Base-by-base conservation (phyloP, 2,888 invertebrate genomes). In the Heliconius erato region DNA sequence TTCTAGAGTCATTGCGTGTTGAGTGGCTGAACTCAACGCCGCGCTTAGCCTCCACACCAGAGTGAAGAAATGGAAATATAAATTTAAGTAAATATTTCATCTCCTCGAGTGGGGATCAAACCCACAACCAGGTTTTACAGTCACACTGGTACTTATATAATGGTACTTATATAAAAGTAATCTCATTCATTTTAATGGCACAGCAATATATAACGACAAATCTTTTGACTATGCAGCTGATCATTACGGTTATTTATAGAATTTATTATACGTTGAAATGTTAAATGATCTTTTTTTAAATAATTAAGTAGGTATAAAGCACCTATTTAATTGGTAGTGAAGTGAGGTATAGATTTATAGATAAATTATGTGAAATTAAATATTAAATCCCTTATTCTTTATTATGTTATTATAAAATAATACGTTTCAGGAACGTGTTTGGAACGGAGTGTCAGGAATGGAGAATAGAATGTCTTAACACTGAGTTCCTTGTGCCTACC, bases 211-310 rank as follows among this genome's bases (percentile, higher is more conserved):
- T 74, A 80, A 67, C 74, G 74, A 49, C 49, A 67, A 54, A 23
- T 54, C 44, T 80, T 80, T 80, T 74, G 49, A 49, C 65, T 67
- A 35, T 65, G 32, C 16, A 80, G 65, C 16, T 16, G 74, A 35
- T 74, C 74, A 44, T 74, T 67, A 80, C 67, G 35, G 35, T n/a
- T 76, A 63, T 76, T 76, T 76, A 76, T 76, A 35, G 74, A 80
- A 74, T 14, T 74, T 35, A 74, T 74, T 54, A 80, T 80, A n/a
- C 74, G 32, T 74, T 63, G 76, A 76, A 76, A 76, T 76, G 32
- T n/a, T n/a, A n/a, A 63, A 63, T 35, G 63, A 76, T 76, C 32
- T 32, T 76, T 76, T 14, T 49, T 49, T 49, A 63, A 32, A 72
- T 72, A 72, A 26, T 72, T 44, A 26, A 72, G 44, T 16, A 49